Conservation (phyloP, 2,797 vertebrate species). For the Ataeniobius toweri region DNA sequence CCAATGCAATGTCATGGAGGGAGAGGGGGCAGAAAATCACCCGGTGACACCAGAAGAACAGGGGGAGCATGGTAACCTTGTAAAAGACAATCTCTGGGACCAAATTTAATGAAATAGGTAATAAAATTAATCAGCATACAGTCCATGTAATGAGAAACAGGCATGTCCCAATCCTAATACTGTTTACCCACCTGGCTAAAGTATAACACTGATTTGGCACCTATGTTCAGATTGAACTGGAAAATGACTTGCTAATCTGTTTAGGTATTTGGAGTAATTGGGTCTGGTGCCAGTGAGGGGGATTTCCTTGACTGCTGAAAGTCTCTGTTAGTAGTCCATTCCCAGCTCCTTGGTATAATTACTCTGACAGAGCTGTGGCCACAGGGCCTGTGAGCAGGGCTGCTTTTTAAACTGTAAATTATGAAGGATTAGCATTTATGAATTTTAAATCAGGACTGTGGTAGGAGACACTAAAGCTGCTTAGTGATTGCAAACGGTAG, state of each 20-base stretch:
- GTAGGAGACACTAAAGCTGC: conserved; percentile 99
- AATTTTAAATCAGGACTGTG: conserved; percentile 99
- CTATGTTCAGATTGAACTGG: conserved; percentile 96
- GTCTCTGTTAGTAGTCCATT: conserved; percentile 99
- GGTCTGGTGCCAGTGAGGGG: conserved; percentile 96
- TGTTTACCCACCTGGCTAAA: conserved; percentile 95
- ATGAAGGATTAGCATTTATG: conserved; percentile 99
- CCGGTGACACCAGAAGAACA: conserved; percentile 58
- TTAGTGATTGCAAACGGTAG: conserved; percentile 96
- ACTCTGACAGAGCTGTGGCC: conserved; percentile 99
- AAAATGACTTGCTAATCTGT: conserved; percentile 99
- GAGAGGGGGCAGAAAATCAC: conserved; percentile 63
- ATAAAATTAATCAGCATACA: conserved; percentile 77
- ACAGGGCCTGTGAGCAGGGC: conserved; percentile 98
- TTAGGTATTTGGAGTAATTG: conserved; percentile 99
- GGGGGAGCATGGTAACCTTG: conserved; percentile 66
- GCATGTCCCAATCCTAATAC: conserved; percentile 84
- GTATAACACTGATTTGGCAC: conserved; percentile 93
- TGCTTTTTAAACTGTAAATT: conserved; percentile 99
- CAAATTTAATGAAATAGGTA: conserved; percentile 77
- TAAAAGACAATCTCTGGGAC: conserved; percentile 71
- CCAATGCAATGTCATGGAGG: conserved; percentile 60
- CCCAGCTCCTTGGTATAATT: conserved; percentile 99
- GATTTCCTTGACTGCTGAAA: conserved; percentile 98
- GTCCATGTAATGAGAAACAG: conserved; percentile 72